Percentiles rank a stretch among this genome's conserved stretches.
These are phyloP conservation scores for Colletes latitarsis DNA, from an alignment of 1,140 invertebrate genomes.

Conservation along the genomic window DNA sequence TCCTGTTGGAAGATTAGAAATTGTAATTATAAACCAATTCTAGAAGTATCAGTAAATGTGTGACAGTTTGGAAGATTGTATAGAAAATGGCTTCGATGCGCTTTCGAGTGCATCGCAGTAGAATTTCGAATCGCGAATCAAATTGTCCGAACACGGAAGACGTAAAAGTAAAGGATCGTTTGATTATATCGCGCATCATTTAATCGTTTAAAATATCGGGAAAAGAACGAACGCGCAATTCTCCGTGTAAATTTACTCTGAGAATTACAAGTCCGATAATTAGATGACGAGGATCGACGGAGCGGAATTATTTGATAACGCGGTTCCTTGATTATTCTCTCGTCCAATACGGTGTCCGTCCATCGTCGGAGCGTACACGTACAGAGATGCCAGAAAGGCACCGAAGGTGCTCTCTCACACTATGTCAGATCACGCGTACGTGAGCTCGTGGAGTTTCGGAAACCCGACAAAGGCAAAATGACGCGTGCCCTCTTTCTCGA, in stretches of 20 bases:
- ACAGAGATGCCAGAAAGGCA: too few relatives aligned
- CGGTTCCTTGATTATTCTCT: slow-evolving; percentile 46
- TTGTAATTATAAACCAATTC: too few relatives aligned
- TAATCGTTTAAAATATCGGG: slow-evolving; percentile 11
- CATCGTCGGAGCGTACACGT: slow-evolving; percentile 33
- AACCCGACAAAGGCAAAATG: too few relatives aligned
- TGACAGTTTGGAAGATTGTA: too few relatives aligned
- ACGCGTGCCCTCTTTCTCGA: too few relatives aligned
- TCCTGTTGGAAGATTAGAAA: too few relatives aligned
- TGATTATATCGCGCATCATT: neutral
- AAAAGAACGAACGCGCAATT: slow-evolving; percentile 11
- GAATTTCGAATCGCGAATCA: slow-evolving; percentile 18
- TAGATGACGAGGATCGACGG: slow-evolving; percentile 1
- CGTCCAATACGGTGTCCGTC: slow-evolving; percentile 43
- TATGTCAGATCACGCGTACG: too few relatives aligned
- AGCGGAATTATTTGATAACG: slow-evolving; percentile 20
- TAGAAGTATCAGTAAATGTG: too few relatives aligned
- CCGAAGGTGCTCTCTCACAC: too few relatives aligned
- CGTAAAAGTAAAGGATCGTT: neutral
- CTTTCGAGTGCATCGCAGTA: neutral
- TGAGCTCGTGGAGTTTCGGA: too few relatives aligned
- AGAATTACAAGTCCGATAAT: neutral
- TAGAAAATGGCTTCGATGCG: too few relatives aligned
- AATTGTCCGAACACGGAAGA: slow-evolving; percentile 35
- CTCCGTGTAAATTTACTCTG: slow-evolving; percentile 23